These are phyloP conservation scores for Monopterus albus DNA, from an alignment of 2,113 vertebrate species.

Conservation along the genomic window DNA sequence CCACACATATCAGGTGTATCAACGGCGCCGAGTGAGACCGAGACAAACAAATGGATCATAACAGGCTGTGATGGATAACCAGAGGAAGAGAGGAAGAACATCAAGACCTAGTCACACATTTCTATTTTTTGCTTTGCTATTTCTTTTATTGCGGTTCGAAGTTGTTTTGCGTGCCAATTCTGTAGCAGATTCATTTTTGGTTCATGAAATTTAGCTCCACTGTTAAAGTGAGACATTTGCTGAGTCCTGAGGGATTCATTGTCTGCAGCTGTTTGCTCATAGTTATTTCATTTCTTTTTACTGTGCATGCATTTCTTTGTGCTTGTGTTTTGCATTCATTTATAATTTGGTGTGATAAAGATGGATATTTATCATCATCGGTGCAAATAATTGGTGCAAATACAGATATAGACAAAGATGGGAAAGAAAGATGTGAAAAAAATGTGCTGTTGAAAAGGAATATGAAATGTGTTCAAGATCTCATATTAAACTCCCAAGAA, in stretches of 20 bases:
- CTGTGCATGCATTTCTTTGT: not conserved
- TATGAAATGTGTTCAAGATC: not conserved
- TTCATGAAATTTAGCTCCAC: constrained; percentile 3
- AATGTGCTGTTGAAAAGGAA: too few species aligned
- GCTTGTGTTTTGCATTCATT: constrained; percentile 2
- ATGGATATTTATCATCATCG: not conserved
- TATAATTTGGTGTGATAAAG: constrained; percentile 16
- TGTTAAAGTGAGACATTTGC: constrained; percentile 4
- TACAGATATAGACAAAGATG: not conserved
- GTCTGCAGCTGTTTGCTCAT: not conserved
- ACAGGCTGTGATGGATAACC: constrained; percentile 15
- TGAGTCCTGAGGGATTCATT: not conserved
- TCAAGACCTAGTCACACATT: not conserved
- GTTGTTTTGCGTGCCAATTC: not conserved
- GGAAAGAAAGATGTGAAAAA: not conserved
- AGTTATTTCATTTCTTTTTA: constrained; percentile 3
- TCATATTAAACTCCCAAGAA: not conserved
- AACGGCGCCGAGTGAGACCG: constrained; percentile 8
- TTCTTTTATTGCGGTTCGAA: not conserved
- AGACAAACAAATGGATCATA: constrained; percentile 18
- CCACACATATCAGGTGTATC: constrained; percentile 7
- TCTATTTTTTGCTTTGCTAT: not conserved
- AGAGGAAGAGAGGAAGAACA: not conserved
- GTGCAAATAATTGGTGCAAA: constrained; percentile 20
- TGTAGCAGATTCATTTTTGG: not conserved